A percentile compares a stretch with the other conserved stretches of the same genome.
Evolutionary conservation across 1,140 invertebrate species (phyloP).

Genomic region (Portunus trituberculatus): DNA sequence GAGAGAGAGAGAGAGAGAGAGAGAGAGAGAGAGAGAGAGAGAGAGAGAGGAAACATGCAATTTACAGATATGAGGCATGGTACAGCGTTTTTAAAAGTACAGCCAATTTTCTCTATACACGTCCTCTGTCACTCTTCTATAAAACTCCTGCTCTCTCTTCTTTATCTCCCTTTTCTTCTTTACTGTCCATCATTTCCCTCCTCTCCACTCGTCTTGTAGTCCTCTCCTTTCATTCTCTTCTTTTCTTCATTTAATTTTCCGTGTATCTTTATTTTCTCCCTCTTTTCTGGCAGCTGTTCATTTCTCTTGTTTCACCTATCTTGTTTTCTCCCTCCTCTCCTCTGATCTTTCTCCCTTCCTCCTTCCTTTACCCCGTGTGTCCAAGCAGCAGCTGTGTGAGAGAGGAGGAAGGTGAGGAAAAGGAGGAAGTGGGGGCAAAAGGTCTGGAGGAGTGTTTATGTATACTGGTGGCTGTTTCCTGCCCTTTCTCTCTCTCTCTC

Average conservation of each 20-base stretch:
- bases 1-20: too few relatives aligned
- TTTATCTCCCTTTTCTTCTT: background rate
- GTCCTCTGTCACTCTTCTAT: too few relatives aligned
- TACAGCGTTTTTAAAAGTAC: background rate
- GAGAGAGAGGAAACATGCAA: too few relatives aligned
- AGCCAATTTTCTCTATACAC: background rate
- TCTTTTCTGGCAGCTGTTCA: too few relatives aligned
- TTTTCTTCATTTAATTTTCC: too few relatives aligned
- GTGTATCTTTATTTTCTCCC: too few relatives aligned
- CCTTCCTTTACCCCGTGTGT: background rate
- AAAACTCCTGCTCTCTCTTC: background rate
- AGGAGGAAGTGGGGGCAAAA: background rate
- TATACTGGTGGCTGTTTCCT: conserved; percentile 2
- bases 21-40: too few relatives aligned
- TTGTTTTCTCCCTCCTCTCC: background rate
- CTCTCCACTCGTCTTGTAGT: background rate
- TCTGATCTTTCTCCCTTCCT: background rate
- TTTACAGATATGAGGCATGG: too few relatives aligned
- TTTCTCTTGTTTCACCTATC: background rate
- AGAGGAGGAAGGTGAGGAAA: background rate
- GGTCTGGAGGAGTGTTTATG: background rate
- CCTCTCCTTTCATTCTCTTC: background rate
- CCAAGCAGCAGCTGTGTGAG: background rate
- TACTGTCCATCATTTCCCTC: background rate
- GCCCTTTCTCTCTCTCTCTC: background rate